These are phyloP conservation scores for Helicoverpa zea DNA, from an alignment of 1,140 invertebrate species.

Conservation along the genomic window DNA sequence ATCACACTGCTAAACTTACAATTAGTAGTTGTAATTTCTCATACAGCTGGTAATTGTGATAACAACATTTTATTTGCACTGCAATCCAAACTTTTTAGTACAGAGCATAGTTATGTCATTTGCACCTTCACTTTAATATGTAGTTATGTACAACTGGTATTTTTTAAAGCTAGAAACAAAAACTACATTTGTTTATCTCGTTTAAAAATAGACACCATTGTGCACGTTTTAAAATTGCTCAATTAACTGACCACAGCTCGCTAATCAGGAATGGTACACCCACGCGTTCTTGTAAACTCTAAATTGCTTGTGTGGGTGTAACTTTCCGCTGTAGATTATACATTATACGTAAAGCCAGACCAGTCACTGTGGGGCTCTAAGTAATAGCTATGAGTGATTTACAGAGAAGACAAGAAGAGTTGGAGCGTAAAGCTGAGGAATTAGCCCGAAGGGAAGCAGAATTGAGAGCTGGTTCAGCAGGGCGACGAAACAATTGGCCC, in stretches of 20 bases:
- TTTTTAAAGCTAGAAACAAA: background rate
- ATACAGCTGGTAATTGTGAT: too few species aligned
- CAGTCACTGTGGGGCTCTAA: background rate
- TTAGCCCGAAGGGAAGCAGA: slow-evolving; percentile 96
- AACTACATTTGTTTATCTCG: slow-evolving; percentile 3
- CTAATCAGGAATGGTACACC: slow-evolving; percentile 29
- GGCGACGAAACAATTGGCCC: slow-evolving; percentile 98
- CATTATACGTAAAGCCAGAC: slow-evolving; percentile 9
- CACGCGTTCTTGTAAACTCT: slow-evolving; percentile 18
- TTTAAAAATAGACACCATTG: slow-evolving; percentile 26
- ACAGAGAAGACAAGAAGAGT: slow-evolving; percentile 93
- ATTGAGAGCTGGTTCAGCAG: slow-evolving; percentile 90
- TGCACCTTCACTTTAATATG: too few species aligned
- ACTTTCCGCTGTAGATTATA: slow-evolving; percentile 25
- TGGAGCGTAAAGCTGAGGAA: slow-evolving; percentile 95
- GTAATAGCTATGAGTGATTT: slow-evolving; percentile 62
- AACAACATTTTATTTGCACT: too few species aligned
- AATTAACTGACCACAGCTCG: slow-evolving; percentile 4
- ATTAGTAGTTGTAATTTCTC: too few species aligned
- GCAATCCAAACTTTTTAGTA: too few species aligned
- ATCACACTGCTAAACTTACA: too few species aligned
- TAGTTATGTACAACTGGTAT: too few species aligned
- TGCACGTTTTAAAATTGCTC: slow-evolving; percentile 22
- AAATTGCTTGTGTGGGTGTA: slow-evolving; percentile 44
- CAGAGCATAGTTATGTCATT: too few species aligned